These are phyloP conservation scores for Drosophila prolongata DNA, from an alignment of 2,888 invertebrate genomes.

Conservation along the genomic window DNA sequence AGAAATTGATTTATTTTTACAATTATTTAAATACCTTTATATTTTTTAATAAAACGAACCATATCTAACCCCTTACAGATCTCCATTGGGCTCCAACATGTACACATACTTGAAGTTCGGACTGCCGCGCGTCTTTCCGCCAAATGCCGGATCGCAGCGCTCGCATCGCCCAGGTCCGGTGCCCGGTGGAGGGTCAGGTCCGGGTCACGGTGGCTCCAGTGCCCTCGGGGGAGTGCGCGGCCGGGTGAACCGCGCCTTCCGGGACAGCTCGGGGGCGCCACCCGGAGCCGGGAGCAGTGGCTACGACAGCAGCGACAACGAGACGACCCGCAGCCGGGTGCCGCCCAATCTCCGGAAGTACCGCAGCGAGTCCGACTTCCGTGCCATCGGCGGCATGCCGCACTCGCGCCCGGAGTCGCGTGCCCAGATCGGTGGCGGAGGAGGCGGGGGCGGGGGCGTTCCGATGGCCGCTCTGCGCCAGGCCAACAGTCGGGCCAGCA, in stretches of 20 bases:
- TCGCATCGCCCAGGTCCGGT: conserved; percentile 85
- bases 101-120: conserved; percentile 98
- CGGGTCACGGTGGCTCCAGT: conserved; percentile 64
- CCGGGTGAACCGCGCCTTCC: conserved; percentile 85
- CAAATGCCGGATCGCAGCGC: conserved; percentile 90
- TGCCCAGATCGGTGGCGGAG: conserved; percentile 72
- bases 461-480: conserved; percentile 89
- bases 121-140: conserved; percentile 95
- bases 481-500: conserved; percentile 88
- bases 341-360: conserved; percentile 88
- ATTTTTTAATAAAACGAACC: no score
- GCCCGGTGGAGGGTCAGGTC: conserved; percentile 51
- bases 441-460: conserved; percentile 57
- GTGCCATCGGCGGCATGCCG: conserved; percentile 84
- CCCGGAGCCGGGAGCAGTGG: conserved; percentile 91
- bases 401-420: conserved; percentile 83
- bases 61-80: conserved; percentile 85
- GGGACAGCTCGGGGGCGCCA: conserved; percentile 86
- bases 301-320: conserved; percentile 95
- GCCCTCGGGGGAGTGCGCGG: conserved; percentile 85
- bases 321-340: conserved; percentile 86
- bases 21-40: no score
- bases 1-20: no score
- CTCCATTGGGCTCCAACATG: conserved; percentile 95
- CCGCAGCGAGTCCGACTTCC: conserved; percentile 94